Base-by-base conservation (phyloP, 2,888 invertebrate species). In the Tanaodytes sp. region DNA sequence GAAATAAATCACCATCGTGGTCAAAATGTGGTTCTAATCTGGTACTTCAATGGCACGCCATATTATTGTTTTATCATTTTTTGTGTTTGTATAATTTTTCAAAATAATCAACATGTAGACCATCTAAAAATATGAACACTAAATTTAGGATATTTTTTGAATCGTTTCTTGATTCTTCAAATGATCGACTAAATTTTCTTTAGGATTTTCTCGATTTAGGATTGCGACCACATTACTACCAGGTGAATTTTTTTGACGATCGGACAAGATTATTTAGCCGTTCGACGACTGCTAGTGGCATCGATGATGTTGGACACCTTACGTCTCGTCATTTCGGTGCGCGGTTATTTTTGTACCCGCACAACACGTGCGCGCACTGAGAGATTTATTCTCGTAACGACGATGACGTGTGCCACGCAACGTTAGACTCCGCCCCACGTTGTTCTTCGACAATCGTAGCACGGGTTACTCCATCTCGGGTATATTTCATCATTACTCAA, bases 381-480 rank as follows among this genome's bases (percentile, higher is more conserved):
- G 49, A 67, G 71, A 68, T 71, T 71, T 71, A 71, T 73, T 73
- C 68, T 73, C 54, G 65, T 71, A 65, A 68, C 71, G 59, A 18
- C 61, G 68, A 63, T 66, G 62, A 59, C 61, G 63, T 58, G 62
- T 40, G 55, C 45, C 62, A 55, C 49, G 64, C 71, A 71, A 67
- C 66, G 54, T 63, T 61, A 49, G 55, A 43, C 71, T 54, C 46
- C 67, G 59, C 55, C 55, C 58, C 42, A 31, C 39, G 40, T 33
- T 36, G 58, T 51, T 55, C 70, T 71, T 55, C 59, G 59, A 71
- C 71, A 66, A 63, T 66, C 52, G 62, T 43, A 57, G 54, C 62
- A 54, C 45, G 40, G 39, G 45, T 58, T 59, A 63, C 48, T 64
- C 52, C 57, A 52, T 64, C 49, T 43, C 43, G 30, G 51, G 65